Evolutionary conservation across 2,888 invertebrate genomes (phyloP).

Genomic region (Seladonia tumulorum): DNA sequence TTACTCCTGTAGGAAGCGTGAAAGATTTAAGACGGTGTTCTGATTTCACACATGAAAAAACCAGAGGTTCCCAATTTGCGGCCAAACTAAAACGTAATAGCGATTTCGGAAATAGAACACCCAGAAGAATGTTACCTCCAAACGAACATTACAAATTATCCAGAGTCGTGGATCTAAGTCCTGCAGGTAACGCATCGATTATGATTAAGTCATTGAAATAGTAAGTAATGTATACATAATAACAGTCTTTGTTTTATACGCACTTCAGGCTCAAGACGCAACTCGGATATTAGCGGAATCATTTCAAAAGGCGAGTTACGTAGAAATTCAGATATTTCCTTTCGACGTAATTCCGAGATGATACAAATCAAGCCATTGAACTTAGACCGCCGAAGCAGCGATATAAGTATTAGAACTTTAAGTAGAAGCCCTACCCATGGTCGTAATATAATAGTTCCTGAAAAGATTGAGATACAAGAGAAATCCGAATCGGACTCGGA

Average conservation of each 20-base stretch:
- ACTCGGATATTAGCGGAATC: conserved; percentile 79
- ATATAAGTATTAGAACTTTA: conserved; percentile 78
- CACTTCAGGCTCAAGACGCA: conserved; percentile 78
- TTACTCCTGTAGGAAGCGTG: conserved; percentile 75
- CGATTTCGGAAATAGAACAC: conserved; percentile 81
- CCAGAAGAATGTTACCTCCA: conserved; percentile 72
- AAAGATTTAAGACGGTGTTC: conserved; percentile 80
- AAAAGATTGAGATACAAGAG: conserved; percentile 76
- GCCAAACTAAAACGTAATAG: conserved; percentile 81
- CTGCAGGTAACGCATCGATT: conserved; percentile 65
- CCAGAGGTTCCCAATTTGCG: conserved; percentile 81
- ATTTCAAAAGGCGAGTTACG: conserved; percentile 74
- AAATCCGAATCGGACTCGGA: conserved; percentile 82
- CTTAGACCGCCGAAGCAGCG: conserved; percentile 79
- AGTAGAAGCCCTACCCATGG: conserved; percentile 79
- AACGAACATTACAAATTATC: conserved; percentile 74
- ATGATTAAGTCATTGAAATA: neutral
- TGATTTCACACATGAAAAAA: conserved; percentile 80
- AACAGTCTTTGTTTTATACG: neutral
- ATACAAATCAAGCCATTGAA: conserved; percentile 75
- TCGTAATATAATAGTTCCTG: conserved; percentile 68
- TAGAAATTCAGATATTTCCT: conserved; percentile 79
- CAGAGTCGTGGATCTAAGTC: conserved; percentile 77
- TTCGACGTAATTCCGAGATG: conserved; percentile 77
- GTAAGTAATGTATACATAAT: neutral